Evolutionary conservation across 1,140 invertebrate genomes (phyloP).

Genomic region (Neuroterus valhalla): DNA sequence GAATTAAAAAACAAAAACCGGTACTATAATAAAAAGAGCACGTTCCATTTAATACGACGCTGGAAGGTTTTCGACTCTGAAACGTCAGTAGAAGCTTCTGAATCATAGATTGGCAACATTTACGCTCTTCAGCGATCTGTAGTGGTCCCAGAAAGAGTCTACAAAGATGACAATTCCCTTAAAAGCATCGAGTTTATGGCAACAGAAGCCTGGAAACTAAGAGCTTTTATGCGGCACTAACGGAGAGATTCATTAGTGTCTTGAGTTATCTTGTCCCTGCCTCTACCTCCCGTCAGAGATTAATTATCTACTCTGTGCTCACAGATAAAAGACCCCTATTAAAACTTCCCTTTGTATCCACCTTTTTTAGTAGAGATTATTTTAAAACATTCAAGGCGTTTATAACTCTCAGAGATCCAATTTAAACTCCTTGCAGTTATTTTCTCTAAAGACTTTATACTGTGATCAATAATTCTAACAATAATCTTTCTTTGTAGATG

Average conservation of each 20-base stretch:
- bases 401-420: not conserved
- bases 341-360: conserved; percentile 51
- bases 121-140: conserved; percentile 47
- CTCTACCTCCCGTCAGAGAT: conserved; percentile 61
- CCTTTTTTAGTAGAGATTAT: conserved; percentile 32
- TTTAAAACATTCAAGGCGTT: not conserved
- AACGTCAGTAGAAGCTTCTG: not conserved
- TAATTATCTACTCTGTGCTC: conserved; percentile 69
- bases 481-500: conserved; percentile 71
- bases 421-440: not conserved
- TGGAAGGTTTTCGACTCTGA: not conserved
- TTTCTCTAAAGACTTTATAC: not conserved
- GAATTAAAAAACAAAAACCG: not conserved
- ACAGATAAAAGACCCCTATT: conserved; percentile 67
- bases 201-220: conserved; percentile 44
- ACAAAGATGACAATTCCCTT: conserved; percentile 25
- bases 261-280: conserved; percentile 62
- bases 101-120: conserved; percentile 33
- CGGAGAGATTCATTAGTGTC: conserved; percentile 67
- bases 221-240: conserved; percentile 52
- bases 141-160: not conserved
- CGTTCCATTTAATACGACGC: not conserved
- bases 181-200: conserved; percentile 39
- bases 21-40: not conserved
- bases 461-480: not conserved